Evolutionary conservation across 2,888 invertebrate genomes (phyloP).

Genomic region (Spicauda simplicius): DNA sequence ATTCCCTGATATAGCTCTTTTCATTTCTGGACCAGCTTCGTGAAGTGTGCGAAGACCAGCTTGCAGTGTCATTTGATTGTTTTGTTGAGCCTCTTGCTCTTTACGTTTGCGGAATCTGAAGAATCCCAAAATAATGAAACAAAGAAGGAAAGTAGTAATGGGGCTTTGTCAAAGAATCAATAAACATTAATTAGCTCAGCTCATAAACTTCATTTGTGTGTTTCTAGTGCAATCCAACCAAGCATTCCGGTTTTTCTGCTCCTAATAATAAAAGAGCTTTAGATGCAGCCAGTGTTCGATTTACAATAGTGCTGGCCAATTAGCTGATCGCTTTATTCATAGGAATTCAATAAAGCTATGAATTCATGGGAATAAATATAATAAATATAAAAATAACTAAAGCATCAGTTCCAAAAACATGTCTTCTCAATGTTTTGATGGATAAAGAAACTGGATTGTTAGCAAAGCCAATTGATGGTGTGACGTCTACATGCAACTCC

Average conservation of each 20-base stretch:
- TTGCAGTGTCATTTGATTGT: constrained; percentile 94
- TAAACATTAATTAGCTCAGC: background rate
- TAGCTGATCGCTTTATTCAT: too few species aligned
- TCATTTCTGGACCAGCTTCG: constrained; percentile 98
- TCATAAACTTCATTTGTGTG: background rate
- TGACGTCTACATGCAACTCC: constrained; percentile 41
- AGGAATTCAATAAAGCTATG: too few species aligned
- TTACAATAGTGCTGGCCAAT: background rate
- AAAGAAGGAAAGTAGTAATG: background rate
- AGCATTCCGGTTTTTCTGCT: background rate
- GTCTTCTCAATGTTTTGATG: constrained; percentile 56
- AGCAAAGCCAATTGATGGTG: constrained; percentile 44
- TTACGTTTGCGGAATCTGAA: constrained; percentile 96
- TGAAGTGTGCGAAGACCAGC: constrained; percentile 98
- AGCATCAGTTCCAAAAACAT: constrained; percentile 52
- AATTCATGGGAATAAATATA: background rate
- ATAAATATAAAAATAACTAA: constrained; percentile 10
- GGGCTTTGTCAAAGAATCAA: background rate
- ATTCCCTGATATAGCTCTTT: constrained; percentile 99
- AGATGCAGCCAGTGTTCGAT: too few species aligned
- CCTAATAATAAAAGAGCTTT: background rate
- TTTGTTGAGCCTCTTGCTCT: constrained; percentile 89
- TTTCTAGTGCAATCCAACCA: background rate
- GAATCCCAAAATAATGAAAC: constrained; percentile 4
- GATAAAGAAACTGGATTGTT: constrained; percentile 35